These are phyloP conservation scores for Trachelus tabidus DNA, from an alignment of 2,888 invertebrate species.

Conservation along the genomic window DNA sequence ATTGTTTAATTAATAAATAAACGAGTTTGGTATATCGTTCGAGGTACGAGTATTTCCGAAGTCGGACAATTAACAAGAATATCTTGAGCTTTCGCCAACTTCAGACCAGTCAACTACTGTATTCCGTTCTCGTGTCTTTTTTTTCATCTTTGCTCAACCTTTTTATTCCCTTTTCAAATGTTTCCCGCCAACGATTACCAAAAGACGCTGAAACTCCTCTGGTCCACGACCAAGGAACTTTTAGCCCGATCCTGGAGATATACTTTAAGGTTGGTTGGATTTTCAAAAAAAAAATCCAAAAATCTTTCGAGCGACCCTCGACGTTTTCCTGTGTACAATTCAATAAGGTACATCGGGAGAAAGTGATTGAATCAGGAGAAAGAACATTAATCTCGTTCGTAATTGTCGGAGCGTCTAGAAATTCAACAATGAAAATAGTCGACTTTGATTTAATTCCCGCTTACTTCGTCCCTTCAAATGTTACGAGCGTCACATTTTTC, in stretches of 20 bases:
- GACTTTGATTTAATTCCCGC: background rate
- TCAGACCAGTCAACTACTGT: background rate
- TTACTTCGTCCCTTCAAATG: background rate
- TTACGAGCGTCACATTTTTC: background rate
- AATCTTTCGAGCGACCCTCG: background rate
- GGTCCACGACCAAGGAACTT: background rate
- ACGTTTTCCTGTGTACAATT: background rate
- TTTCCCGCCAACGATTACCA: background rate
- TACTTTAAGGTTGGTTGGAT: background rate
- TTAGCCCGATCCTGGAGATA: background rate
- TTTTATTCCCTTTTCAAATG: background rate
- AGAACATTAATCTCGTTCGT: background rate
- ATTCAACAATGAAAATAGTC: background rate
- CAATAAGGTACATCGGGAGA: background rate
- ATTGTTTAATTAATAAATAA: background rate
- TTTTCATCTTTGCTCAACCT: background rate
- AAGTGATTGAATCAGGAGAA: background rate
- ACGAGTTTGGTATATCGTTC: background rate
- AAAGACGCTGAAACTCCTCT: background rate
- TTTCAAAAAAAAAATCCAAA: too few species aligned
- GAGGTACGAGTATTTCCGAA: background rate
- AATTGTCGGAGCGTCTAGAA: background rate
- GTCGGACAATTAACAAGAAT: background rate
- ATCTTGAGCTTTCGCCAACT: background rate
- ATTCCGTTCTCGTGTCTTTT: background rate